phyloP scores from a whole-genome alignment of 2,888 invertebrate genomes.

The Caenorhabditis angaria region DNA sequence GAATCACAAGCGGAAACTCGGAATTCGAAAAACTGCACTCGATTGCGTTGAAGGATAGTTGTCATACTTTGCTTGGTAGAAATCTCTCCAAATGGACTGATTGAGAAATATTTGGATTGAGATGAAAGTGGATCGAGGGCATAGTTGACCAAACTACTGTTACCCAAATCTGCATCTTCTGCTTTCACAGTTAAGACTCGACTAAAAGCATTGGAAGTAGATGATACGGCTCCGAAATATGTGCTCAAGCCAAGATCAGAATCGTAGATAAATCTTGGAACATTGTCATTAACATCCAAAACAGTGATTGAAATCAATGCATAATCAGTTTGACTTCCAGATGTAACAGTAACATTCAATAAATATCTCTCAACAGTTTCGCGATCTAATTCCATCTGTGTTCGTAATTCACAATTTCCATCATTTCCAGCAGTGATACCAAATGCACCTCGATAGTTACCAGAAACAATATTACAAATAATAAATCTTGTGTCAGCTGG shows the following conservation, averaged over 20 bases:
- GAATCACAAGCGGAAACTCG: constrained; percentile 65
- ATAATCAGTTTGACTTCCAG: constrained; percentile 65
- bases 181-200: constrained; percentile 76
- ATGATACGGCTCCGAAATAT: constrained; percentile 68
- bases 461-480: constrained; percentile 67
- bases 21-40: constrained; percentile 61
- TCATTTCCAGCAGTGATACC: constrained; percentile 62
- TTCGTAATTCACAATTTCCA: constrained; percentile 70
- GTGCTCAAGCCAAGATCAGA: constrained; percentile 57
- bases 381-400: constrained; percentile 68
- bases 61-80: constrained; percentile 63
- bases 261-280: constrained; percentile 83
- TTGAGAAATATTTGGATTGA: constrained; percentile 68
- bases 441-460: constrained; percentile 70
- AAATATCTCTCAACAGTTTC: constrained; percentile 70
- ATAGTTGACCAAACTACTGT: constrained; percentile 85
- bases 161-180: constrained; percentile 85
- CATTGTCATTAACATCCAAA: constrained; percentile 90
- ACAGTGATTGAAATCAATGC: constrained; percentile 65
- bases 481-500: constrained; percentile 66
- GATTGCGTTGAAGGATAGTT: constrained; percentile 55
- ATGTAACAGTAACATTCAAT: constrained; percentile 68
- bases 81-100: constrained; percentile 64
- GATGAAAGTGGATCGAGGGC: constrained; percentile 75
- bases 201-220: constrained; percentile 58